Conservation (phyloP, 2,113 vertebrate genomes). For the Solea solea region DNA sequence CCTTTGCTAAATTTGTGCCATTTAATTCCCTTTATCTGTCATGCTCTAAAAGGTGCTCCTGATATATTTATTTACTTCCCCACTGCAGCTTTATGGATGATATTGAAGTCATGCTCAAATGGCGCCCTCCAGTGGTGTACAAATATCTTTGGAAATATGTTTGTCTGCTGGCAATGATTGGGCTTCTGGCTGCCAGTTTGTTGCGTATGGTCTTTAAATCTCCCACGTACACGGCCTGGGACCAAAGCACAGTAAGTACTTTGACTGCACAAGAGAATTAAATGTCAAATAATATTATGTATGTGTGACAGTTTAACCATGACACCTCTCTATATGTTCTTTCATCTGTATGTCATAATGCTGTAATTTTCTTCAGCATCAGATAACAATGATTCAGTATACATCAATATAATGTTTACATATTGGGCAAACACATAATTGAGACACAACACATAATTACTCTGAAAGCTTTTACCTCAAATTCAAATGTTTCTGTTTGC, state of each 20-base stretch:
- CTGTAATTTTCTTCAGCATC: no score
- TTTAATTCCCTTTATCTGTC: background rate
- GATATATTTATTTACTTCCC: background rate
- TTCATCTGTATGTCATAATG: no score
- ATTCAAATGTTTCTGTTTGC: no score
- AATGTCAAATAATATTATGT: background rate
- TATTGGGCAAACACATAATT: no score
- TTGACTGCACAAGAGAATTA: background rate
- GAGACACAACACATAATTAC: no score
- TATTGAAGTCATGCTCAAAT: constrained; percentile 95
- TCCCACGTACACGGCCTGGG: constrained; percentile 95
- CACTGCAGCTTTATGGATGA: constrained; percentile 92
- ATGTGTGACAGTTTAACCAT: background rate
- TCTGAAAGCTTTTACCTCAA: no score
- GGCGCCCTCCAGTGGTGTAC: constrained; percentile 91
- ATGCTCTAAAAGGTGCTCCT: background rate
- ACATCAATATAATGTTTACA: no score
- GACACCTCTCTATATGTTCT: background rate
- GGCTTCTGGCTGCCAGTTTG: constrained; percentile 90
- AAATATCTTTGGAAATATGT: constrained; percentile 98
- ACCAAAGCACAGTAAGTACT: constrained; percentile 87
- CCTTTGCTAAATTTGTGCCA: background rate
- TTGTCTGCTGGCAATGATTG: constrained; percentile 91
- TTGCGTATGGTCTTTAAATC: constrained; percentile 91
- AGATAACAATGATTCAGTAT: no score